Conservation (phyloP, 1,140 invertebrate species). For the Saccostrea cuccullata region DNA sequence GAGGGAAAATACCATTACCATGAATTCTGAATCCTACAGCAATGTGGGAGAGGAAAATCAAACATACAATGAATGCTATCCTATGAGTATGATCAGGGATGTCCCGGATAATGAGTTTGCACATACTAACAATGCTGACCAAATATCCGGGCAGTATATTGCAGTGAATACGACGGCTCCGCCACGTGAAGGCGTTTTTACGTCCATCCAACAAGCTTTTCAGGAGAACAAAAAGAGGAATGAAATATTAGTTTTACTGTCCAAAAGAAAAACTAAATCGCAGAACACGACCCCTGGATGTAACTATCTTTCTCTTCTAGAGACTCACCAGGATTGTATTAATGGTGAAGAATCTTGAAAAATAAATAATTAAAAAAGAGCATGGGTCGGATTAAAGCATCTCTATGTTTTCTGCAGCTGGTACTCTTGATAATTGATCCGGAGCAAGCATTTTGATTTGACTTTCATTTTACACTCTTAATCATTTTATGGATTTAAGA, state of each 20-base stretch:
- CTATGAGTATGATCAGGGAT: neutral
- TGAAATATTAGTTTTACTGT: neutral
- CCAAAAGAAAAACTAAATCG: neutral
- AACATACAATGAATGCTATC: neutral
- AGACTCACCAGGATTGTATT: neutral
- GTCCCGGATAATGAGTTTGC: neutral
- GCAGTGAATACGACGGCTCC: neutral
- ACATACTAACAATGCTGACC: no score
- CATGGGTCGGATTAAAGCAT: no score
- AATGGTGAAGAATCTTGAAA: no score
- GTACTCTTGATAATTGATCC: no score
- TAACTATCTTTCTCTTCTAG: neutral
- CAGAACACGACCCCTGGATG: neutral
- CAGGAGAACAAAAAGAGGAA: neutral
- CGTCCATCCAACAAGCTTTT: neutral
- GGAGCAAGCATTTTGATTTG: no score
- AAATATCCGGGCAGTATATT: neutral
- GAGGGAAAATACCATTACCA: neutral
- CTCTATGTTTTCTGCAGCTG: no score
- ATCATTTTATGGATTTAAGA: no score
- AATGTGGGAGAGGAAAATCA: neutral
- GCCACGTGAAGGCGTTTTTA: neutral
- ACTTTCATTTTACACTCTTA: no score
- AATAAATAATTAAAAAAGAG: no score
- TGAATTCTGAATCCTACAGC: neutral